Evolutionary conservation across 2,113 vertebrate genomes (phyloP).

Genomic region (Sarotherodon lohbergeri): DNA sequence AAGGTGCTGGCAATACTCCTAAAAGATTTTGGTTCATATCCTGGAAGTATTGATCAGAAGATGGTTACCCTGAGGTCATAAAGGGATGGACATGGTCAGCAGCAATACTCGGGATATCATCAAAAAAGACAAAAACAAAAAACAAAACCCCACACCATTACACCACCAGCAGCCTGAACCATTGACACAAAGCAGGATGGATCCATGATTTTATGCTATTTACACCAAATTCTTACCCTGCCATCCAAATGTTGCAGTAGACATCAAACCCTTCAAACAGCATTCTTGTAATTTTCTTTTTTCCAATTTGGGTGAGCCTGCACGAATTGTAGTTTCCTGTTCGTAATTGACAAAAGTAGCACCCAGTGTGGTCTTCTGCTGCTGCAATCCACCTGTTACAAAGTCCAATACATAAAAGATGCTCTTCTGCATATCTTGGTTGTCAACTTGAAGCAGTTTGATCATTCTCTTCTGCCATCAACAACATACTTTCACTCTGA

Average conservation of each 20-base stretch:
- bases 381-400: not conserved
- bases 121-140: too few species aligned
- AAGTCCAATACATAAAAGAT: not conserved
- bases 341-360: not conserved
- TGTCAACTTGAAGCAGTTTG: not conserved
- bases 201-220: not conserved
- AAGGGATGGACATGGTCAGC: not conserved
- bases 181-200: not conserved
- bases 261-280: not conserved
- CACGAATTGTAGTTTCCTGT: not conserved
- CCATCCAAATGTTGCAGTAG: not conserved
- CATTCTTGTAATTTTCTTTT: not conserved
- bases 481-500: not conserved
- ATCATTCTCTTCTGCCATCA: not conserved
- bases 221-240: not conserved
- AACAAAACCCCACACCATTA: not conserved
- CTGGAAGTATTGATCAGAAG: not conserved
- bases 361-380: not conserved
- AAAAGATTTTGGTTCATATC: not conserved
- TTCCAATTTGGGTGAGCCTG: not conserved
- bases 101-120: not conserved
- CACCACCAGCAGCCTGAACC: not conserved
- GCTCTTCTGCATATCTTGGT: not conserved
- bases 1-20: not conserved
- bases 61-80: not conserved